A percentile compares a stretch with the other conserved stretches of the same genome.
These are phyloP conservation scores for Drosophila formosana DNA, from an alignment of 2,888 invertebrate genomes.

Conservation along the genomic window DNA sequence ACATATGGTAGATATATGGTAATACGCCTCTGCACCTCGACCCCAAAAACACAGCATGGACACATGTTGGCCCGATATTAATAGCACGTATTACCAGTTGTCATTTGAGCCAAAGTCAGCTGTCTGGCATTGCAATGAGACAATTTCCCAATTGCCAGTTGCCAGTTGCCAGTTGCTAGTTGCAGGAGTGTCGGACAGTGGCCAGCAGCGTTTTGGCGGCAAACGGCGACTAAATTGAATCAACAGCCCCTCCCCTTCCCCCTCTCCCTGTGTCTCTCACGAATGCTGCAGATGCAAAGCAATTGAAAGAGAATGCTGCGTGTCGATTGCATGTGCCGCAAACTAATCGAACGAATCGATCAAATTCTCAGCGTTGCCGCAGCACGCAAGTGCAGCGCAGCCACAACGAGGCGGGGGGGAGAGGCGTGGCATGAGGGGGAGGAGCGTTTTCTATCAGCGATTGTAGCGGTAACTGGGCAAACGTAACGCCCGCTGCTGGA, in stretches of 20 bases:
- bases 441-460: slow-evolving; percentile 36
- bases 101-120: slow-evolving; percentile 72
- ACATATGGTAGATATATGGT: not conserved
- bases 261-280: not conserved
- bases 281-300: slow-evolving; percentile 37
- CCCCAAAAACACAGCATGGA: slow-evolving; percentile 21
- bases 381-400: slow-evolving; percentile 62
- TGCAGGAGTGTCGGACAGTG: slow-evolving; percentile 51
- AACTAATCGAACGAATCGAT: slow-evolving; percentile 80
- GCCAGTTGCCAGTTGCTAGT: slow-evolving; percentile 29
- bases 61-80: slow-evolving; percentile 66
- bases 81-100: slow-evolving; percentile 77
- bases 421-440: not conserved
- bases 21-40: slow-evolving; percentile 30
- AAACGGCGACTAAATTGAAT: slow-evolving; percentile 64
- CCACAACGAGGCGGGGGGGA: not conserved
- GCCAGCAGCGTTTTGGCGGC: slow-evolving; percentile 39
- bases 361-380: slow-evolving; percentile 72
- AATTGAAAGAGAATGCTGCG: slow-evolving; percentile 80
- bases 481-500: slow-evolving; percentile 80
- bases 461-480: slow-evolving; percentile 63
- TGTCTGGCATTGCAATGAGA: slow-evolving; percentile 72
- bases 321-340: slow-evolving; percentile 80
- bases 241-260: slow-evolving; percentile 41
- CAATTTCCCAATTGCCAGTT: slow-evolving; percentile 66